A percentile compares a stretch with the other conserved stretches of the same genome.
phyloP scores from a whole-genome alignment of 2,113 vertebrate genomes.

The Ovis aries region ARS-UI_Ramb_v3.0 NC_056059.1:5635001-5635500 shows the following conservation, averaged over 20 bases:
- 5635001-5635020: not conserved
- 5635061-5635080: not conserved
- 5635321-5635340: not conserved
- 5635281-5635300: rapidly evolving
- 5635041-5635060: not conserved
- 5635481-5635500: not conserved
- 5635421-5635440: not conserved
- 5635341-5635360: not conserved
- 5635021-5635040: not conserved
- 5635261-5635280: not conserved
- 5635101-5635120: not conserved
- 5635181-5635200: not conserved
- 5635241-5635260: not conserved
- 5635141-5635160: not conserved
- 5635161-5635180: not conserved
- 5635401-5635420: not conserved
- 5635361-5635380: not conserved
- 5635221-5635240: not conserved
- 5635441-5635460: not conserved
- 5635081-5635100: not conserved
- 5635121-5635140: too few relatives aligned
- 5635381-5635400: not conserved
- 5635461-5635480: not conserved
- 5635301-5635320: not conserved
- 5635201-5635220: not conserved